Conservation (phyloP, 2,797 vertebrate genomes). For the Podarcis siculus region DNA sequence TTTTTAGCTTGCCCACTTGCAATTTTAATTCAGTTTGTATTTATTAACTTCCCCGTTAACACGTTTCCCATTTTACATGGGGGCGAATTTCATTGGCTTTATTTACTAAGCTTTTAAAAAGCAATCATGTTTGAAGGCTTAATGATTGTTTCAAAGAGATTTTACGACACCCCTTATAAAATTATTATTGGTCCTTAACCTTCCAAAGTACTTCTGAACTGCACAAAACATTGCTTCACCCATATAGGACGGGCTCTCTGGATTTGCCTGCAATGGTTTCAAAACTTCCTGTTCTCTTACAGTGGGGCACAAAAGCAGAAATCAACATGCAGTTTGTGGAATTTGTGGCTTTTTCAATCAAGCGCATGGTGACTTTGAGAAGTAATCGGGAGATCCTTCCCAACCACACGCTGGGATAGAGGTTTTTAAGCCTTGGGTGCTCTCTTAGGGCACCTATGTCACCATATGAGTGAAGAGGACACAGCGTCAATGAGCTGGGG, state of each 20-base stretch:
- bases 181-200: neutral
- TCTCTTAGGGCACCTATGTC: neutral
- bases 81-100: neutral
- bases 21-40: neutral
- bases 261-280: neutral
- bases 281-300: neutral
- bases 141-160: conserved; percentile 21
- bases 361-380: neutral
- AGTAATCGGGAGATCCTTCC: neutral
- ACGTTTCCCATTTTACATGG: neutral
- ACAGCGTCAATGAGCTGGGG: too few species aligned
- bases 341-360: neutral
- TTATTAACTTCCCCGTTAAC: neutral
- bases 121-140: conserved; percentile 25
- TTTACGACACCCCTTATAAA: neutral
- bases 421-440: neutral
- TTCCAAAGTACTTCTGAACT: conserved; percentile 21
- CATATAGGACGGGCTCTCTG: conserved; percentile 7
- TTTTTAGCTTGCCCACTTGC: neutral
- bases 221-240: conserved; percentile 1
- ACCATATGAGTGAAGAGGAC: too few species aligned
- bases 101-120: conserved; percentile 32
- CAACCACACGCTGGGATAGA: neutral
- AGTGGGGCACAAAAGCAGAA: neutral
- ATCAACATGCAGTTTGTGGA: neutral